phyloP scores from a whole-genome alignment of 37 sponge, comb jelly and placozoan genomes.

The Hexactinellida sp. region DNA sequence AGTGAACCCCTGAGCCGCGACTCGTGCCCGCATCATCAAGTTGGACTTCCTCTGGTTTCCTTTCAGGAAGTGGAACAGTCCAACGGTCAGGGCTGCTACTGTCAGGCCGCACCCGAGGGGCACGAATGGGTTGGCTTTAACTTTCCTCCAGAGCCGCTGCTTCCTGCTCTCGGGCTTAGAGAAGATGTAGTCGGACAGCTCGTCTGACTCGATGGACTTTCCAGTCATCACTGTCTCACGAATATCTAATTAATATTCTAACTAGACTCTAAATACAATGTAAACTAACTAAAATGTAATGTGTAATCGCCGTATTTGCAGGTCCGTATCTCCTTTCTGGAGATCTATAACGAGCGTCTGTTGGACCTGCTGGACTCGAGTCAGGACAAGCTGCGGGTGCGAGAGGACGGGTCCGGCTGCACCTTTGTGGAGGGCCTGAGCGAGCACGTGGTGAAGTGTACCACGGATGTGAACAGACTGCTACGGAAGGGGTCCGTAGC shows the following conservation, averaged over 20 bases:
- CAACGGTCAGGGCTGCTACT: neutral
- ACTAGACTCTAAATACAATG: no score
- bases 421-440: slow-evolving; percentile 44
- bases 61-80: neutral
- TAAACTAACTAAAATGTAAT: no score
- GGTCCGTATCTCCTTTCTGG: slow-evolving; percentile 58
- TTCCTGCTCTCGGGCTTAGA: neutral
- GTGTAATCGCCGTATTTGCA: no score
- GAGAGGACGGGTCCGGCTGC: neutral
- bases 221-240: neutral
- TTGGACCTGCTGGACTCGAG: slow-evolving; percentile 41
- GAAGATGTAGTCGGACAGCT: neutral
- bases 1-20: neutral
- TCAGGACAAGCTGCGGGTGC: neutral
- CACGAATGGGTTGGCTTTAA: neutral
- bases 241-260: neutral
- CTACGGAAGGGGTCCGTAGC: slow-evolving; percentile 45
- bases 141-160: neutral
- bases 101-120: neutral
- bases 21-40: slow-evolving; percentile 7
- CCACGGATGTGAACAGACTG: slow-evolving; percentile 44
- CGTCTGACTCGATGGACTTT: neutral
- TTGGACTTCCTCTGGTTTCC: neutral
- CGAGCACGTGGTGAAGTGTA: slow-evolving; percentile 67
- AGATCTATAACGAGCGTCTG: slow-evolving; percentile 81